Conservation (phyloP, 2,113 vertebrate species). For the Prionailurus viverrinus region DNA sequence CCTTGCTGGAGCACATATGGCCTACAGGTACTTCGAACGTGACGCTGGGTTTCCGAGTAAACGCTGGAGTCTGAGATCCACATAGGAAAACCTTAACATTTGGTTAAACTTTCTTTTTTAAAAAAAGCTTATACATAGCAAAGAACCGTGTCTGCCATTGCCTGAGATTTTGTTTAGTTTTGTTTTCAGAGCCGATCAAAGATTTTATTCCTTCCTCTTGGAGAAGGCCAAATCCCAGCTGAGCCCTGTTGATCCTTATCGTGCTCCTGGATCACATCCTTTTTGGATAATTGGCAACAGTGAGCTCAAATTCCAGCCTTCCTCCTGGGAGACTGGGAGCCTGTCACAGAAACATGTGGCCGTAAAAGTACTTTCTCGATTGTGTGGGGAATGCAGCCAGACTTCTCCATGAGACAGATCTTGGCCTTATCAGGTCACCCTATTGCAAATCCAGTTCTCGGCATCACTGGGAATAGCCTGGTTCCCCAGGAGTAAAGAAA, state of each 20-base stretch:
- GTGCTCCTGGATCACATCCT: neutral
- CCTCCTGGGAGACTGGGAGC: neutral
- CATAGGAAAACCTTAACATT: neutral
- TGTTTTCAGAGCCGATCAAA: neutral
- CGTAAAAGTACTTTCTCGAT: neutral
- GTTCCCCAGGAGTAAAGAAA: neutral
- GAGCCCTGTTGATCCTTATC: neutral
- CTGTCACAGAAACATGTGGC: neutral
- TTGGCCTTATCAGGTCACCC: neutral
- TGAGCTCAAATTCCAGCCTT: conserved; percentile 10
- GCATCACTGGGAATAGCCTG: neutral
- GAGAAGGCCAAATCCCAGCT: neutral
- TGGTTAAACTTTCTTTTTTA: neutral
- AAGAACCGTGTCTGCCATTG: neutral
- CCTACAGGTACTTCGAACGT: neutral
- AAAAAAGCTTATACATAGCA: neutral
- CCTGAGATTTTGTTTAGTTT: neutral
- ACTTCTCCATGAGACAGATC: neutral
- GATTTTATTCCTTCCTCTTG: neutral
- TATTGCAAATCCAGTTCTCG: neutral
- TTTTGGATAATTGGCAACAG: neutral
- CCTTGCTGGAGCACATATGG: too few species aligned
- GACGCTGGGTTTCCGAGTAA: neutral
- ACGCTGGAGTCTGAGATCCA: neutral
- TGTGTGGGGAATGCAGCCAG: neutral